Evolutionary conservation across 2,888 invertebrate species (phyloP).

Genomic region (Leptinotarsa peninsularis): DNA sequence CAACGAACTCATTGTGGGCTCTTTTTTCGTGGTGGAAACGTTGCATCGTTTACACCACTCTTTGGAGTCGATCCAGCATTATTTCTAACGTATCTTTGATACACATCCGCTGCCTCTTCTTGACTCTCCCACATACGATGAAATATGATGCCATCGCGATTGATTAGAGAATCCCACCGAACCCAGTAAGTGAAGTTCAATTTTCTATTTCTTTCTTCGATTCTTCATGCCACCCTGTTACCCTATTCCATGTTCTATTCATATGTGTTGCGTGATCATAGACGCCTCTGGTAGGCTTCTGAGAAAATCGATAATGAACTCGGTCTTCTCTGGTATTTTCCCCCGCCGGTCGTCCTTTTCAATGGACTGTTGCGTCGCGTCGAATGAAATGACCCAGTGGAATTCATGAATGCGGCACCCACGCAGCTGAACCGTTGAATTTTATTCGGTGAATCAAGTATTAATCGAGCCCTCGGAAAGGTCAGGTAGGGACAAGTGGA

Average conservation of each 20-base stretch:
- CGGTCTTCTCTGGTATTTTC: background rate
- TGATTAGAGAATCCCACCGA: too few relatives aligned
- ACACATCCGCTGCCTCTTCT: too few relatives aligned
- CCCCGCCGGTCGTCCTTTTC: conserved; percentile 4
- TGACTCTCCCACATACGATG: too few relatives aligned
- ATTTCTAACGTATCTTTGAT: too few relatives aligned
- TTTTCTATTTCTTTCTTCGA: too few relatives aligned
- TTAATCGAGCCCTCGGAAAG: background rate
- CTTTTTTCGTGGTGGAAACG: too few relatives aligned
- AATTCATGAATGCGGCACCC: conserved; percentile 14
- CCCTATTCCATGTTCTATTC: background rate
- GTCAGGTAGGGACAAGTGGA: conserved; percentile 5
- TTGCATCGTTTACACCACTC: too few relatives aligned
- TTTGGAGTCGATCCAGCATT: too few relatives aligned
- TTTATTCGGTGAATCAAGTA: conserved; percentile 17
- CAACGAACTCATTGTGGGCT: too few relatives aligned
- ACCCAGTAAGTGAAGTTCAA: too few relatives aligned
- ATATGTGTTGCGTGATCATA: background rate
- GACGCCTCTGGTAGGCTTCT: background rate
- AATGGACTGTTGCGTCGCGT: background rate
- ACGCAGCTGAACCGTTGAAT: conserved; percentile 1
- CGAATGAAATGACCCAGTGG: conserved; percentile 1
- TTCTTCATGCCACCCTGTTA: too few relatives aligned
- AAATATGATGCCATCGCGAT: too few relatives aligned
- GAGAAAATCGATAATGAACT: background rate